Evolutionary conservation across 2,888 invertebrate genomes (phyloP).

Genomic region (Halictus ligatus): DNA sequence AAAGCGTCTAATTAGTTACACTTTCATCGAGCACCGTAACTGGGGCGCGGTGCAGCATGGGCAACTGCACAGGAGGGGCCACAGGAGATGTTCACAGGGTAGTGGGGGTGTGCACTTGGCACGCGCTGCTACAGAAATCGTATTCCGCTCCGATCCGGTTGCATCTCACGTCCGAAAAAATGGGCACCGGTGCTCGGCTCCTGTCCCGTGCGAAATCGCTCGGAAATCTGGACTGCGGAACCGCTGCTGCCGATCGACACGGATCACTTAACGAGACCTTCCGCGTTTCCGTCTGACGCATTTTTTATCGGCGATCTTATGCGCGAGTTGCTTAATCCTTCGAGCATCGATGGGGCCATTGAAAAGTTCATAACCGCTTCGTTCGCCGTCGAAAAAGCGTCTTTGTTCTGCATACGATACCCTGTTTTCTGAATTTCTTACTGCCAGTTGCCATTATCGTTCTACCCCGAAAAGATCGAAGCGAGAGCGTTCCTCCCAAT

Average conservation of each 20-base stretch:
- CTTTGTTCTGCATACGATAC: not conserved
- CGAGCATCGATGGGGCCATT: not conserved
- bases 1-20: conserved; percentile 73
- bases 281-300: not conserved
- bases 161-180: conserved; percentile 44
- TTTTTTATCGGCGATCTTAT: not conserved
- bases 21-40: conserved; percentile 67
- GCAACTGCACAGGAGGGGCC: conserved; percentile 34
- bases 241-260: not conserved
- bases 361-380: not conserved
- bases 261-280: not conserved
- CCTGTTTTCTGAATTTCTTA: too few relatives aligned
- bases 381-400: not conserved
- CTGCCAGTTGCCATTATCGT: too few relatives aligned
- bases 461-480: too few relatives aligned
- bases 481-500: too few relatives aligned
- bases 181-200: not conserved
- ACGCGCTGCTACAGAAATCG: conserved; percentile 22
- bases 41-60: conserved; percentile 60
- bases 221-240: conserved; percentile 26
- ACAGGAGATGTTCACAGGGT: conserved; percentile 20
- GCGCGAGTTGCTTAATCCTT: not conserved
- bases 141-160: conserved; percentile 24
- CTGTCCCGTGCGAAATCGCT: conserved; percentile 2
- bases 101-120: conserved; percentile 33